Evolutionary conservation across 37 sponge, comb jelly and placozoan species (phyloP).

Genomic region (Tethya wilhelma): DNA sequence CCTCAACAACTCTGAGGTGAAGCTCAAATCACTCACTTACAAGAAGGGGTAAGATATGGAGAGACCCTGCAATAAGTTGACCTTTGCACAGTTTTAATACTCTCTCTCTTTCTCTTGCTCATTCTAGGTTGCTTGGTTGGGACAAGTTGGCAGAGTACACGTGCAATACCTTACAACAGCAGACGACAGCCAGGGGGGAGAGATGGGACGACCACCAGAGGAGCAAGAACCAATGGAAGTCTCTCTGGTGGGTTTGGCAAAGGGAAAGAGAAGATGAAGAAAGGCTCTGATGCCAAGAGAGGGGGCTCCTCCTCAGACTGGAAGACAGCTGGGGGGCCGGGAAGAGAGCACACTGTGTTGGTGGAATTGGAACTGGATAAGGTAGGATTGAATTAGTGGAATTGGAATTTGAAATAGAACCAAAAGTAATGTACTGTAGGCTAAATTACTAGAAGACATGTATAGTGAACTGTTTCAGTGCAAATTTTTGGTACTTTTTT

Average conservation of each 20-base stretch:
- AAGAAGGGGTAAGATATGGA: constrained; percentile 73
- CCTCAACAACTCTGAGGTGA: constrained; percentile 87
- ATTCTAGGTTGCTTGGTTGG: constrained; percentile 79
- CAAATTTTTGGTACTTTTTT: too few species aligned
- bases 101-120: not conserved
- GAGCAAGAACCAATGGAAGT: not conserved
- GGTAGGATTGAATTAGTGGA: constrained; percentile 15
- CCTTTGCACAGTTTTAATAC: not conserved
- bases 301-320: not conserved
- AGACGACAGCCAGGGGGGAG: not conserved
- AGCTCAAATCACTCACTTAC: constrained; percentile 74
- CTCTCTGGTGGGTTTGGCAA: not conserved
- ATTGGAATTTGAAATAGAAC: too few species aligned
- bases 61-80: not conserved
- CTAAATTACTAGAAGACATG: too few species aligned
- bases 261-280: not conserved
- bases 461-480: too few species aligned
- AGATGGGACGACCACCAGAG: not conserved
- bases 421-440: too few species aligned
- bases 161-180: constrained; percentile 1
- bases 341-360: constrained; percentile 64
- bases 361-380: constrained; percentile 83
- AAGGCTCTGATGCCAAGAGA: not conserved
- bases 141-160: constrained; percentile 70
- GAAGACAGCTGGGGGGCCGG: constrained; percentile 67